Evolutionary conservation across 2,888 invertebrate genomes (phyloP).

Genomic region (Furcula furcula): DNA sequence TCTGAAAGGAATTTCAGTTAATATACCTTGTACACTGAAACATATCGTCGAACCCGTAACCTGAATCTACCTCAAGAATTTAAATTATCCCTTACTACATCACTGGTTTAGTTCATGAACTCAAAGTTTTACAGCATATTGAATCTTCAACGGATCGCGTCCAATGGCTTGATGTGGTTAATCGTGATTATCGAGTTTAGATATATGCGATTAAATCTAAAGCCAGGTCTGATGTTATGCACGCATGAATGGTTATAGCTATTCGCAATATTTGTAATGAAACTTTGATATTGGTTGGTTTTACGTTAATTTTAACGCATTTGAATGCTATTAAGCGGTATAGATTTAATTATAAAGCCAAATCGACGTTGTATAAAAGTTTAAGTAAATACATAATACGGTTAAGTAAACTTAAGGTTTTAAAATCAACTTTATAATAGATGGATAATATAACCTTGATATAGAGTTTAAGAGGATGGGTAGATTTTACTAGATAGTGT

Average conservation of each 20-base stretch:
- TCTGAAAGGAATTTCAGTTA: constrained; percentile 68
- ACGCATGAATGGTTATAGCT: constrained; percentile 34
- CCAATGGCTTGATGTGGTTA: neutral
- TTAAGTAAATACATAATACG: too few relatives aligned
- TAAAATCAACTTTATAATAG: too few relatives aligned
- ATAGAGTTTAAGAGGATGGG: too few relatives aligned
- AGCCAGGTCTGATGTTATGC: constrained; percentile 31
- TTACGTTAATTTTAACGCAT: constrained; percentile 6
- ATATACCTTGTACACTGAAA: constrained; percentile 58
- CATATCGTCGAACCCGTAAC: constrained; percentile 31
- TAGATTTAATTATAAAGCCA: too few relatives aligned
- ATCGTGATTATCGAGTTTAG: constrained; percentile 10
- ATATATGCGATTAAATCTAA: constrained; percentile 39
- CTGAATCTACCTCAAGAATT: constrained; percentile 10
- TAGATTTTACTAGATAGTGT: too few relatives aligned
- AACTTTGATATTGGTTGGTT: constrained; percentile 28
- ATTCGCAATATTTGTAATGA: constrained; percentile 36
- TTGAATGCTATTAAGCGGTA: constrained; percentile 4
- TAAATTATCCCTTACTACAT: constrained; percentile 15
- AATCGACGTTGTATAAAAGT: too few relatives aligned
- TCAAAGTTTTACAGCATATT: constrained; percentile 1
- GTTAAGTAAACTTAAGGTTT: too few relatives aligned
- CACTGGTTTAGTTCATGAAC: constrained; percentile 7
- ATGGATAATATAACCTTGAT: too few relatives aligned
- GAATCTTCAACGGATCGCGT: constrained; percentile 19